Evolutionary conservation across 2,797 vertebrate genomes (phyloP).

Genomic region (Pteronotus mesoamericanus): DNA sequence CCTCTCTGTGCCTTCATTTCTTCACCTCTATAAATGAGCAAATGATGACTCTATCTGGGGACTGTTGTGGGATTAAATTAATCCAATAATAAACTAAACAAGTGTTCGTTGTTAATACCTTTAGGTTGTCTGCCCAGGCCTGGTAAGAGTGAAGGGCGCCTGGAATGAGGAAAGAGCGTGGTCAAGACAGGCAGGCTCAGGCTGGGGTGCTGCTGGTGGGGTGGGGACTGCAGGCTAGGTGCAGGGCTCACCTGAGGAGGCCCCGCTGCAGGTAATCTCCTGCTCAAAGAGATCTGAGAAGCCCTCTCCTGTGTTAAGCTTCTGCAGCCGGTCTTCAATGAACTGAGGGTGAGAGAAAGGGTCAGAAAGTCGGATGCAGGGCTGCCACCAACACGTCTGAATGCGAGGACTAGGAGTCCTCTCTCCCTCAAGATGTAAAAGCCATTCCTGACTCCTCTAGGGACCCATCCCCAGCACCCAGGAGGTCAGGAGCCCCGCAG

Average conservation of each 20-base stretch:
- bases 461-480: background rate
- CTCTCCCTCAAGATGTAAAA: background rate
- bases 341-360: conserved; percentile 81
- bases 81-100: background rate
- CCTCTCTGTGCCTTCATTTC: background rate
- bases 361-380: background rate
- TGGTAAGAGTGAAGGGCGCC: conserved; percentile 87
- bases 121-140: conserved; percentile 88
- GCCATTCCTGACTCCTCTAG: background rate
- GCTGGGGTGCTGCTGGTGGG: background rate
- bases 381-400: background rate
- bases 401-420: background rate
- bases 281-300: conserved; percentile 91
- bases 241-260: conserved; percentile 81
- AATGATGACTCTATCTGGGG: background rate
- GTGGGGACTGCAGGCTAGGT: background rate
- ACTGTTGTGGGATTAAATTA: background rate
- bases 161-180: conserved; percentile 46
- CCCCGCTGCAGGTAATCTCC: conserved; percentile 84
- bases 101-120: conserved; percentile 79
- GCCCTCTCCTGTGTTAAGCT: conserved; percentile 85
- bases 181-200: background rate
- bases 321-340: conserved; percentile 88
- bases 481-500: background rate
- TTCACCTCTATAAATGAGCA: background rate